These are phyloP conservation scores for Criorhina ranunculi DNA, from an alignment of 2,888 invertebrate genomes.

Conservation along the genomic window DNA sequence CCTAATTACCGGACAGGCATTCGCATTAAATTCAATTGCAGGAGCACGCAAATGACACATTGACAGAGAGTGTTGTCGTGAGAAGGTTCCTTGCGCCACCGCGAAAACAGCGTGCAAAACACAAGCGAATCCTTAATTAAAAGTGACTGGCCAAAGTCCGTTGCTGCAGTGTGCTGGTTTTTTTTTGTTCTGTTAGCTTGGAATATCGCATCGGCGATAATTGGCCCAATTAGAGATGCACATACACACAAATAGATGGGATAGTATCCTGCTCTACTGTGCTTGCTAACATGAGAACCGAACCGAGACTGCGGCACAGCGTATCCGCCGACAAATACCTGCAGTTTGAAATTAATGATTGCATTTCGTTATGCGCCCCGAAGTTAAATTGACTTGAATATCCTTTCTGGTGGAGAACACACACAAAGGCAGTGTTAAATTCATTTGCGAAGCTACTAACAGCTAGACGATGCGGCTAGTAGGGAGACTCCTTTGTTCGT, in stretches of 20 bases:
- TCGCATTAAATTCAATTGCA: conserved; percentile 71
- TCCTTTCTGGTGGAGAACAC: conserved; percentile 46
- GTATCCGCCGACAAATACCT: conserved; percentile 69
- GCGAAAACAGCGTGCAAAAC: conserved; percentile 54
- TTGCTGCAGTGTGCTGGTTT: conserved; percentile 26
- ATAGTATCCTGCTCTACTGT: background rate
- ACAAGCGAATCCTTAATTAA: conserved; percentile 68
- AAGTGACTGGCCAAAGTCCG: conserved; percentile 70
- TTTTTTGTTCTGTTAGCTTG: conserved; percentile 16
- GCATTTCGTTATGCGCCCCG: conserved; percentile 70
- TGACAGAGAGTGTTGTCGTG: conserved; percentile 40
- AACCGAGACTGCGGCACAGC: conserved; percentile 45
- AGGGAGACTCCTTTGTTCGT: conserved; percentile 20
- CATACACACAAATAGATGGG: conserved; percentile 6
- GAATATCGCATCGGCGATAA: conserved; percentile 70
- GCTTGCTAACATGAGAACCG: conserved; percentile 8
- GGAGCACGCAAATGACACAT: conserved; percentile 57
- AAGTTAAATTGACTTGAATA: conserved; percentile 75
- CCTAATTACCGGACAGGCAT: conserved; percentile 54
- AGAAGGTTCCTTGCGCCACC: conserved; percentile 19
- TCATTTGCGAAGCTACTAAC: conserved; percentile 55
- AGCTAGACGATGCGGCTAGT: conserved; percentile 11
- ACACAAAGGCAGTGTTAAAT: conserved; percentile 46
- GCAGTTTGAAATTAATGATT: conserved; percentile 76
- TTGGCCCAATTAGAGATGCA: conserved; percentile 70